A percentile compares a stretch with the other conserved stretches of the same genome.
phyloP scores from a whole-genome alignment of 2,797 vertebrate species.

The Nasua narica region DNA sequence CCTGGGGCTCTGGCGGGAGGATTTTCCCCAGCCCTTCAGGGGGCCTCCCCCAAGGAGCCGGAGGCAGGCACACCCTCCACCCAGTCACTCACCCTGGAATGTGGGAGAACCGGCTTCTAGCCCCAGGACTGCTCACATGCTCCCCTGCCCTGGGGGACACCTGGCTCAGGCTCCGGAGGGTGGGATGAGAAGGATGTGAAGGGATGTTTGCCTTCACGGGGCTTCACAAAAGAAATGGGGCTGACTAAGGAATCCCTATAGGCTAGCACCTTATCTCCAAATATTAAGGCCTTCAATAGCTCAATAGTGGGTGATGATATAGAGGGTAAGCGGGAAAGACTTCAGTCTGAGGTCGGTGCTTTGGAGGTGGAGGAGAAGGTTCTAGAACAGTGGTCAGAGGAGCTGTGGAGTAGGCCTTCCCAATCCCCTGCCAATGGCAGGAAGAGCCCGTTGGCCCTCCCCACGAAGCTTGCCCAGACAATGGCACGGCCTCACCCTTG shows the following conservation, averaged over 20 bases:
- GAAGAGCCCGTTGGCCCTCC: not conserved
- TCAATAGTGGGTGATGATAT: too few species aligned
- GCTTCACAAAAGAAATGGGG: not conserved
- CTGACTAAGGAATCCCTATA: not conserved
- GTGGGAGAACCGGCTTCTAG: conserved; percentile 64
- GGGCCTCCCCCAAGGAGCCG: conserved; percentile 35
- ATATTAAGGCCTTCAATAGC: not conserved
- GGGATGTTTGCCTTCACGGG: not conserved
- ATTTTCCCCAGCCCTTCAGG: conserved; percentile 54
- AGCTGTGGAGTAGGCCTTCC: not conserved
- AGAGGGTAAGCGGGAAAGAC: not conserved
- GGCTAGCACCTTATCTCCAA: not conserved
- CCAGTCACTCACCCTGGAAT: conserved; percentile 65
- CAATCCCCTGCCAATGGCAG: not conserved
- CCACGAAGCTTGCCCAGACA: not conserved
- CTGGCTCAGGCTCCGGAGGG: not conserved
- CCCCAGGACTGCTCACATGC: conserved; percentile 45
- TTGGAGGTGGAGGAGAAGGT: not conserved
- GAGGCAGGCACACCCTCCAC: conserved; percentile 64
- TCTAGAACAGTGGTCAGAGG: not conserved
- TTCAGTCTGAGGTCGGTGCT: not conserved
- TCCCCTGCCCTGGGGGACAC: conserved; percentile 7
- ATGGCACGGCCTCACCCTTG: not conserved
- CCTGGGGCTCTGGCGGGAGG: not conserved
- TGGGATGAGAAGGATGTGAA: not conserved